Evolutionary conservation across 2,113 vertebrate genomes (phyloP), one percentile per base, ranked within the genome.

Genomic region (Eclectus roratus): DNA sequence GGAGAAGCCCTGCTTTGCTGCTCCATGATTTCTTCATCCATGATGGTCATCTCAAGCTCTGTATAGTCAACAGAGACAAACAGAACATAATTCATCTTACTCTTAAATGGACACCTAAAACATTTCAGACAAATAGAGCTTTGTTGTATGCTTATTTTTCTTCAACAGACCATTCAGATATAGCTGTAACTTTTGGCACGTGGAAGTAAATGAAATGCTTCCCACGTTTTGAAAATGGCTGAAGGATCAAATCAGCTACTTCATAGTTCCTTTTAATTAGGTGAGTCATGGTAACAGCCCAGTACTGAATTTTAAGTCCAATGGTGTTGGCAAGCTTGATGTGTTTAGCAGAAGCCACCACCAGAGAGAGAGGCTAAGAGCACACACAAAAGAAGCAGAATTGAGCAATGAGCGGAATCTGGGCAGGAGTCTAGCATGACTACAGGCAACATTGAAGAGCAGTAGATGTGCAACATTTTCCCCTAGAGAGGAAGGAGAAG

Each of bases 281-380:
- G 6, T 63, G 31, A 58, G 43, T 44, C 27, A 29, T 0, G 1
- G 8, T 25, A 50, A 58, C 28, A 77, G 33, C 13, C 25, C 81
- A 37, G 9, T 17, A 53, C 23, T 71, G 27, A 10, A 21, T 29
- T 86, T 77, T 37, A 33, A 60, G 39, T 18, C 39, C 82, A 53
- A 25, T 17, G 16, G 7, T 46, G 20, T 3, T 52, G 39, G 46
- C 37, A 37, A 33, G n/a, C 1, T 0, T 20, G 12, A 33, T 43
- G 35, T 19, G 14, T 21, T 65, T 41, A 76, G 12, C n/a, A 24
- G 7, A 60, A 81, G 28, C 37, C 49, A 47, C 15, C 28, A 37
- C 7, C 33, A 52, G n/a, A 60, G 19, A 85, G 4, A 85, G 5
- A 47, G 4, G 6, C 3, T 58, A 35, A 52, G 12, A 69, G 23